These are phyloP conservation scores for Tiaroga cobitis DNA, from an alignment of 2,797 vertebrate species.

Conservation along the genomic window DNA sequence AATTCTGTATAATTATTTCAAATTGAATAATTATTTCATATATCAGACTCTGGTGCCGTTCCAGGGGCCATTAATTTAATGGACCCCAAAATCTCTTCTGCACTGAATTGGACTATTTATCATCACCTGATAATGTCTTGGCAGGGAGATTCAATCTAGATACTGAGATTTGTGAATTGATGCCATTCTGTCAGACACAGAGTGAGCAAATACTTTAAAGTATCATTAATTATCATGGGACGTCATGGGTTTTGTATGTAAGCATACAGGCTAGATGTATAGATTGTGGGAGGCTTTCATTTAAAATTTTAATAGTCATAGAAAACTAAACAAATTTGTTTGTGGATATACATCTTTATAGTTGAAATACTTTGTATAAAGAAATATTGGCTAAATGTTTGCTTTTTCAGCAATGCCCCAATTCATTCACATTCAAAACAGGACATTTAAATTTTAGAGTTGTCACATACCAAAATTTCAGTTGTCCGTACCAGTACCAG, in stretches of 20 bases:
- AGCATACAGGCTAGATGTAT: neutral
- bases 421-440: too few species aligned
- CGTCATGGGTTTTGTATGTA: neutral
- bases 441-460: too few species aligned
- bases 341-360: too few species aligned
- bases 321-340: neutral
- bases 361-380: neutral
- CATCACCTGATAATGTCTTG: slow-evolving; percentile 37
- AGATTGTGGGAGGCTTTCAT: neutral
- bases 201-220: neutral
- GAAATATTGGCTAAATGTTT: too few species aligned
- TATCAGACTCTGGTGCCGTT: slow-evolving; percentile 26
- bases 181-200: neutral
- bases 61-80: slow-evolving; percentile 36
- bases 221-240: neutral
- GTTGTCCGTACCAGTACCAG: too few species aligned
- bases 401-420: too few species aligned
- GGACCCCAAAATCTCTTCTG: slow-evolving; percentile 27
- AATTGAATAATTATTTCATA: neutral
- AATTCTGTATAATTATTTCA: neutral
- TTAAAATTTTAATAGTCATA: neutral
- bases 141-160: slow-evolving; percentile 18
- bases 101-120: slow-evolving; percentile 37
- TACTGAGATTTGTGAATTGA: slow-evolving; percentile 2
- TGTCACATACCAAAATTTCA: too few species aligned